Conservation (phyloP, 2,797 vertebrate genomes). For the Synaphobranchus kaupii region DNA sequence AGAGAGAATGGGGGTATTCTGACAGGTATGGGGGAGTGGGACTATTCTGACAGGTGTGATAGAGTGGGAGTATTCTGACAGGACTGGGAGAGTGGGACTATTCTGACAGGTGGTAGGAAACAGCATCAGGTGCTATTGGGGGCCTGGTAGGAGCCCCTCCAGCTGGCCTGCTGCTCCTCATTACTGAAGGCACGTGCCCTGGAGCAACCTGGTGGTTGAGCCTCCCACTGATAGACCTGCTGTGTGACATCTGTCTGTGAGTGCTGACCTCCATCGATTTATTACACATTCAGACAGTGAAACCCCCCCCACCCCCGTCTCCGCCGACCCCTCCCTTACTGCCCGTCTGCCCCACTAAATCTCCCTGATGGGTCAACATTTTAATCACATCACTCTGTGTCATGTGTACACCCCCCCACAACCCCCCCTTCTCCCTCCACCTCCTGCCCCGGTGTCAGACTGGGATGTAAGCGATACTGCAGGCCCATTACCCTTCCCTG, state of each 20-base stretch:
- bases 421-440: background rate
- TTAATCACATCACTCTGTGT: conserved; percentile 60
- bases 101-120: conserved; percentile 26
- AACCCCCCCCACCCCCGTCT: background rate
- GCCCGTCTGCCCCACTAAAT: conserved; percentile 40
- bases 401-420: conserved; percentile 22
- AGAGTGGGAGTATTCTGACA: conserved; percentile 11
- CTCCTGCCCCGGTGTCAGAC: background rate
- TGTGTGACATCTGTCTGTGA: conserved; percentile 56
- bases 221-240: conserved; percentile 49
- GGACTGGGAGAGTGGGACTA: conserved; percentile 20
- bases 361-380: conserved; percentile 59
- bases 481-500: conserved; percentile 9
- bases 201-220: conserved; percentile 13
- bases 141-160: conserved; percentile 52
- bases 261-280: conserved; percentile 64
- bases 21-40: conserved; percentile 25
- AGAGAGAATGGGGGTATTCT: conserved; percentile 17
- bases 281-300: conserved; percentile 39
- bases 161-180: conserved; percentile 47
- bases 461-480: conserved; percentile 17
- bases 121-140: conserved; percentile 23
- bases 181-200: conserved; percentile 58
- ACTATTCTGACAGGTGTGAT: conserved; percentile 29
- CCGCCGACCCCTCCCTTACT: background rate